Base-by-base conservation (phyloP, 2,113 vertebrate species). In the Macquaria ambigua region DNA sequence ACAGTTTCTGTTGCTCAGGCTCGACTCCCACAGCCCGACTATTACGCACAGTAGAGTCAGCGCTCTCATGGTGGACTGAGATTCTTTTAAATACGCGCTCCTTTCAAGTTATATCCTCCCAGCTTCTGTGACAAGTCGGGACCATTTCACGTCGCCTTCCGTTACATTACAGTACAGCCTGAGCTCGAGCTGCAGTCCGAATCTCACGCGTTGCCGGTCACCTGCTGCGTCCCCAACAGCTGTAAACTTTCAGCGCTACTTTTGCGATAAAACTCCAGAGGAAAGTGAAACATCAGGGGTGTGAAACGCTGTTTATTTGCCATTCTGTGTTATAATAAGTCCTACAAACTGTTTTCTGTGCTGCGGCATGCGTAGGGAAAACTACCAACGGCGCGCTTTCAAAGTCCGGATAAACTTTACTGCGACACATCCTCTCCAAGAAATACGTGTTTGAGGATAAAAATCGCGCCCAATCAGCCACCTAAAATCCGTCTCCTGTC, bases 1-100 rank as follows among this genome's bases (percentile, higher is more conserved):
- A 88, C 97, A 98, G 93, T 93, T 95, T 83, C 96, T 93, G 95
- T 93, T 95, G 89, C 92, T 92, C 84, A 89, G 90, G 63, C 88
- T 81, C 0, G 90, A 90, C 67, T 87, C 90, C 87, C 93, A 94
- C 77, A 95, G 89, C 82, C 90, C 94, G 59, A 89, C 90, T 10
- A 91, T 56, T 75, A 96, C 81, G 83, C 94, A 95, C 37, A 95
- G 53, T 21, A 92, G 73, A 56, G 72, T 31, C 79, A 89, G 78
- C 82, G 84, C 84, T 83, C 89, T 93, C 96, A 96, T 96, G n/a
- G 39, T 76, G 61, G 67, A 53, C 43, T 23, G 15, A 1, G 64
- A 1, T 28, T n/a, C 1, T 46, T 37, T 34, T 52, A 74, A 59
- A 43, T 10, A 23, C 18, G 0, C 46, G 50, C 21, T 70, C 41